These are phyloP conservation scores for Pterocles burchelli DNA, from an alignment of 2,113 vertebrate genomes.

Conservation along the genomic window DNA sequence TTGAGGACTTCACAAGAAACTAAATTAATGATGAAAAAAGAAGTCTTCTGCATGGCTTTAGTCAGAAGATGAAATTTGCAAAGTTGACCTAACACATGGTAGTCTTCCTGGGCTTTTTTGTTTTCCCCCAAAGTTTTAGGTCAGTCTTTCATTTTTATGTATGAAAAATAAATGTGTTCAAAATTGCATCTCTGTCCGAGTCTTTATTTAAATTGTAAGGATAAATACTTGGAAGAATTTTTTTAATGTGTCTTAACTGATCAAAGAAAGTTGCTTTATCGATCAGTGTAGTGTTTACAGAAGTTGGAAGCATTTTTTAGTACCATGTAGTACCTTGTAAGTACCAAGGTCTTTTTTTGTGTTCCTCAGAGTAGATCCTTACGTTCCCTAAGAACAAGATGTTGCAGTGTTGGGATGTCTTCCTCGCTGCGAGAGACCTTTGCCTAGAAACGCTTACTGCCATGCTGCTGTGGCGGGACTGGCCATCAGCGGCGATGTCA, in stretches of 20 bases:
- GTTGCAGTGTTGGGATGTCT: background rate
- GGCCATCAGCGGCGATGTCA: background rate
- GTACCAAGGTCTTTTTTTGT: background rate
- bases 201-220: conserved; percentile 66
- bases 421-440: background rate
- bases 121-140: conserved; percentile 22
- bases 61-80: background rate
- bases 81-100: background rate
- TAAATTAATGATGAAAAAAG: background rate
- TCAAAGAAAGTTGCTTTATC: background rate
- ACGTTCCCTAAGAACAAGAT: background rate
- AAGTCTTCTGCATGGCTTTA: background rate
- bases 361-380: background rate
- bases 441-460: background rate
- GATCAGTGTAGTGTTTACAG: background rate
- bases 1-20: background rate
- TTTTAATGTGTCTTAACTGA: background rate
- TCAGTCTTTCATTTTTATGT: conserved; percentile 58
- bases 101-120: conserved; percentile 51
- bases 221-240: background rate
- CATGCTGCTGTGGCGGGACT: rapidly evolving
- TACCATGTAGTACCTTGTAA: background rate
- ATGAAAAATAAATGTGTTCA: conserved; percentile 76
- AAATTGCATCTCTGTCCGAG: conserved; percentile 64
- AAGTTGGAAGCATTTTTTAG: background rate